Base-by-base conservation (phyloP, 2,888 invertebrate species). In the Neoitamus cyanurus region DNA sequence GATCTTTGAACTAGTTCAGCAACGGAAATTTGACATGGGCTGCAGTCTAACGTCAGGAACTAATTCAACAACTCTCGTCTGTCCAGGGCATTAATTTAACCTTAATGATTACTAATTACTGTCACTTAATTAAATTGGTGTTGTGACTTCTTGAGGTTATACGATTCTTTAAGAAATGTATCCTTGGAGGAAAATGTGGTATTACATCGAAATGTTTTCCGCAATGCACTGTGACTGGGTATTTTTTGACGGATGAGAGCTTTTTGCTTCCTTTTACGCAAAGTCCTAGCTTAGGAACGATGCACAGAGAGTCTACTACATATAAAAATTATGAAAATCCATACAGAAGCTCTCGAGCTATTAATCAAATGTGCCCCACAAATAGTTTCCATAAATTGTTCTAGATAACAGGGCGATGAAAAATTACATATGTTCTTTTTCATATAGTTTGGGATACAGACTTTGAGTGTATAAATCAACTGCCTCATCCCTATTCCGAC, bases 371-470 rank as follows among this genome's bases (percentile, higher is more conserved):
- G 20, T 58, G 15, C 58, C 58, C 58, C 58, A 58, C 25, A 58
- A 58, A 58, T 58, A 58, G 58, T 58, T 58, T 15, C 58, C 58
- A 58, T 58, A 58, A 58, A 58, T 58, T 58, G 58, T 58, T 58
- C 58, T 15, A 20, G 58, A 58, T 58, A 58, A 58, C 58, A 58
- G 15, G 20, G 25, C 58, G 58, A 58, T 58, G 58, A 58, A 58
- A 58, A 58, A 58, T 58, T 58, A 25, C 58, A 58, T 58, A 58
- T 25, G 58, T 25, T 58, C 20, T 20, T 58, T 58, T 58, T 20
- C 25, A 25, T 25, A 25, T 20, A 58, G 58, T 58, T 58, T 48
- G 20, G 58, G 25, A 20, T 58, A 58, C 11, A 20, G 25, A 9
- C 9, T 3, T 20, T 58, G 58, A 25, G 58, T 58, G 58, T 58